Percentiles rank a stretch among this genome's conserved stretches.
phyloP scores from a whole-genome alignment of 2,797 vertebrate species.

The Brachymystax lenok region DNA sequence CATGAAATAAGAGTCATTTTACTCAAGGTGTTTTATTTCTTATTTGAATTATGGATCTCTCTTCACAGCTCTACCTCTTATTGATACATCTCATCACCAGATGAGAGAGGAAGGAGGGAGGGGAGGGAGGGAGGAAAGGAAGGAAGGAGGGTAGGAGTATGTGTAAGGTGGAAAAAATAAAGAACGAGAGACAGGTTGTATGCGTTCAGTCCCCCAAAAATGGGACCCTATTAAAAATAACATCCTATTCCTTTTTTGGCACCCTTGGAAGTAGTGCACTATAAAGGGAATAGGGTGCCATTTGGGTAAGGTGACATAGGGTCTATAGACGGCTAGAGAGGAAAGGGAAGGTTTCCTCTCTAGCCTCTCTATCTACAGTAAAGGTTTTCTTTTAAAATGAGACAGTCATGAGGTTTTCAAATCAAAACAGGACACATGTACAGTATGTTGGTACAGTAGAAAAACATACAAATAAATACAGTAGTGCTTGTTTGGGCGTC shows the following conservation, averaged over 20 bases:
- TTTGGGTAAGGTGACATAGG: neutral
- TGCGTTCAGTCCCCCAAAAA: constrained; percentile 38
- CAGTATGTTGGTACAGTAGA: constrained; percentile 51
- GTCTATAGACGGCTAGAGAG: constrained; percentile 33
- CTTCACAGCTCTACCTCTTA: constrained; percentile 69
- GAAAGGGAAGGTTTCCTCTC: constrained; percentile 19
- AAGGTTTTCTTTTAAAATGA: constrained; percentile 54
- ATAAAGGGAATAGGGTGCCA: neutral
- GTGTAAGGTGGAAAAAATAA: constrained; percentile 53
- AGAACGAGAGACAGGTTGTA: constrained; percentile 39
- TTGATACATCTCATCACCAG: constrained; percentile 59
- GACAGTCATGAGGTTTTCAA: constrained; percentile 39
- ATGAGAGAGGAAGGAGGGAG: constrained; percentile 42
- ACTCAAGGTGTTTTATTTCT: constrained; percentile 65
- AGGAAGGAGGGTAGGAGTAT: constrained; percentile 35
- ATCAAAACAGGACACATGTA: constrained; percentile 54
- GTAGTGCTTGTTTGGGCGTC: constrained; percentile 40
- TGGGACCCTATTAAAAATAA: neutral
- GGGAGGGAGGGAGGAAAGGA: constrained; percentile 33
- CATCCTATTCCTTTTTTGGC: too few species aligned
- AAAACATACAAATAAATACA: constrained; percentile 57
- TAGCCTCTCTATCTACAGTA: constrained; percentile 16
- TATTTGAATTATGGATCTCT: constrained; percentile 78
- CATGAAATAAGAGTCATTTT: constrained; percentile 47
- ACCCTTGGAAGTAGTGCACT: neutral